phyloP scores from a whole-genome alignment of 1,140 invertebrate genomes.

The Gonioctena quinquepunctata region DNA sequence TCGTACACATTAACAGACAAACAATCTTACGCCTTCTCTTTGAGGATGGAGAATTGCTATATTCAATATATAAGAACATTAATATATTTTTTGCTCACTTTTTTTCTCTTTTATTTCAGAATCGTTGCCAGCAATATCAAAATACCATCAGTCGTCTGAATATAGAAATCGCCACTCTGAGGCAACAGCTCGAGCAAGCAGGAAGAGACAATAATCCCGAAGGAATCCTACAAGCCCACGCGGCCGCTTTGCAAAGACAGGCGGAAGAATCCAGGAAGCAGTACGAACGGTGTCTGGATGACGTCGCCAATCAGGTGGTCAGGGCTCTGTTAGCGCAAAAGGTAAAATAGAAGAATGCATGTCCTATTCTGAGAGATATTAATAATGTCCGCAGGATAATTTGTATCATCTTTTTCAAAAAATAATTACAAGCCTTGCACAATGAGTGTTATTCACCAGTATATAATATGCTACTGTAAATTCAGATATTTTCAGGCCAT shows the following conservation, averaged over 20 bases:
- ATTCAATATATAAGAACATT: too few species aligned
- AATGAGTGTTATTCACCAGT: too few species aligned
- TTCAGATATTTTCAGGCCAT: too few species aligned
- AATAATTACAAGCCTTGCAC: too few species aligned
- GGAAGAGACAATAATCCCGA: constrained; percentile 63
- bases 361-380: too few species aligned
- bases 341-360: constrained; percentile 62
- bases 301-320: constrained; percentile 80
- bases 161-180: constrained; percentile 75
- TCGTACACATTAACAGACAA: background rate
- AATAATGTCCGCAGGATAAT: too few species aligned
- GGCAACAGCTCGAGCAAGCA: constrained; percentile 65
- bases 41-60: too few species aligned
- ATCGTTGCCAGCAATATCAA: constrained; percentile 74
- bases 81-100: background rate
- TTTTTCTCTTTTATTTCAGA: constrained; percentile 60
- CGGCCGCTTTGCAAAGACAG: constrained; percentile 57
- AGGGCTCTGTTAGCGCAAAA: constrained; percentile 81
- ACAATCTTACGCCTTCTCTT: too few species aligned
- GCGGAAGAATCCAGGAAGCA: constrained; percentile 69
- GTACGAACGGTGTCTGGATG: constrained; percentile 76
- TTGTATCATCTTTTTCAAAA: too few species aligned
- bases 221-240: constrained; percentile 59
- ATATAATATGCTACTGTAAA: too few species aligned
- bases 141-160: constrained; percentile 70